A percentile compares a stretch with the other conserved stretches of the same genome.
Conservation (phyloP, 2,888 invertebrate genomes). For the Andricus curvator region DNA sequence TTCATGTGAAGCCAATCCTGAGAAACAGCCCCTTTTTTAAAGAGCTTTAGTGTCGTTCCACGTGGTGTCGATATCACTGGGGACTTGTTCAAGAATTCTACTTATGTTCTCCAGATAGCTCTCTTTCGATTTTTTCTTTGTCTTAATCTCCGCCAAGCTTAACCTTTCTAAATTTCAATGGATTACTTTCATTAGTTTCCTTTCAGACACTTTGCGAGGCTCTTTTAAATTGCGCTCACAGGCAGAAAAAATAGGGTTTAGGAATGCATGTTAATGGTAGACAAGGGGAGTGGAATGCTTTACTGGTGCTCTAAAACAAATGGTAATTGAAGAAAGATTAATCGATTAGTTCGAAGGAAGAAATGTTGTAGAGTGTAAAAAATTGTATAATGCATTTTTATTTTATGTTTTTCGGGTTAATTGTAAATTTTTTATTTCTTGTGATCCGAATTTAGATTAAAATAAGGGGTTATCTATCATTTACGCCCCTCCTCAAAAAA, state of each 20-base stretch:
- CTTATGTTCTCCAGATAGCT: background rate
- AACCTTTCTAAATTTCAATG: slow-evolving; percentile 33
- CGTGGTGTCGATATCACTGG: background rate
- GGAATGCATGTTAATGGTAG: slow-evolving; percentile 10
- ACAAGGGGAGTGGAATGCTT: slow-evolving; percentile 1
- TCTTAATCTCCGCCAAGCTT: slow-evolving; percentile 31
- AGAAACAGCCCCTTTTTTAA: no score
- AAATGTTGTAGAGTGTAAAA: background rate
- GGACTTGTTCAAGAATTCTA: background rate
- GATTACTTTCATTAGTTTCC: slow-evolving; percentile 40
- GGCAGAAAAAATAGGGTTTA: slow-evolving; percentile 28
- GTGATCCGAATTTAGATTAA: background rate
- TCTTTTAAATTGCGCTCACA: slow-evolving; percentile 28
- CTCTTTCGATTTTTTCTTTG: slow-evolving; percentile 18
- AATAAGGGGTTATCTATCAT: background rate
- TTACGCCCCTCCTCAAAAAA: no score
- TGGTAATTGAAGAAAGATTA: slow-evolving; percentile 17
- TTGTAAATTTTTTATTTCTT: no score
- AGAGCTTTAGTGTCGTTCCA: background rate
- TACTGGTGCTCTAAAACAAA: slow-evolving; percentile 4
- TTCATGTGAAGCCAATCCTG: no score
- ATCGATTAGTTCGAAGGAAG: background rate
- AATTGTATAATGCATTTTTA: background rate
- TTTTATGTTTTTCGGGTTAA: no score
- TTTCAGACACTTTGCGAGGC: background rate